Evolutionary conservation across 2,888 invertebrate genomes (phyloP), one percentile per base, ranked within the genome.

Genomic region (Tetragonisca angustula): DNA sequence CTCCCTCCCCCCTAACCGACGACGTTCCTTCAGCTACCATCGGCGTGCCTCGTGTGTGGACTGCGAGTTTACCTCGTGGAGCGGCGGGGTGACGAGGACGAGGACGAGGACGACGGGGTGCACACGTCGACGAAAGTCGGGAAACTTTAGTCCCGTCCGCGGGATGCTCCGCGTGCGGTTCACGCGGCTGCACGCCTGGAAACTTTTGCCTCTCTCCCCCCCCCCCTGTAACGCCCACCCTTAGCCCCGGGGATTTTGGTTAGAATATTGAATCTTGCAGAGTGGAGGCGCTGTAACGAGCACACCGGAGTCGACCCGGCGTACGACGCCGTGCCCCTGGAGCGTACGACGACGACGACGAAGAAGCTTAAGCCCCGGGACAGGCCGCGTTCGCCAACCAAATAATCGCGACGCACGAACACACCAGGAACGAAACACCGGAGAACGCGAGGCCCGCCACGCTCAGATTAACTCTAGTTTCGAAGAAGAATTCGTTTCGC

Each of bases 211-310:
- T n/a, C n/a, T n/a, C n/a, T n/a, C n/a, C n/a, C n/a, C n/a, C n/a
- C n/a, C n/a, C 88, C 56, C 50, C 62, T 21, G 32, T 56, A 27
- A 64, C 68, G 24, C 67, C 76, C 81, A 65, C 84, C 89, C 91
- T 91, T 93, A 92, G 94, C 94, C 93, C 94, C 92, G 91, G 94
- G 94, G 94, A 94, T 94, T 94, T 94, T 93, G 94, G 94, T 94
- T 94, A 93, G 94, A 94, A 94, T 94, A 94, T 94, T 94, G 94
- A 94, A 94, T 94, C 94, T 93, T 84, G 91, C 92, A 90, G 91
- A 91, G 92, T 91, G 89, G 93, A 92, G 92, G 93, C 92, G 92
- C 93, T 93, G 94, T 94, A 94, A 94, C 93, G 93, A 93, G 93
- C 92, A 89, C 82, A 87, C 88, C 90, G 90, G 43, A 70, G 76